Percentiles rank a stretch among this genome's conserved stretches.
Conservation (phyloP, 1,140 invertebrate species). For the Coenobita brevimanus region DNA sequence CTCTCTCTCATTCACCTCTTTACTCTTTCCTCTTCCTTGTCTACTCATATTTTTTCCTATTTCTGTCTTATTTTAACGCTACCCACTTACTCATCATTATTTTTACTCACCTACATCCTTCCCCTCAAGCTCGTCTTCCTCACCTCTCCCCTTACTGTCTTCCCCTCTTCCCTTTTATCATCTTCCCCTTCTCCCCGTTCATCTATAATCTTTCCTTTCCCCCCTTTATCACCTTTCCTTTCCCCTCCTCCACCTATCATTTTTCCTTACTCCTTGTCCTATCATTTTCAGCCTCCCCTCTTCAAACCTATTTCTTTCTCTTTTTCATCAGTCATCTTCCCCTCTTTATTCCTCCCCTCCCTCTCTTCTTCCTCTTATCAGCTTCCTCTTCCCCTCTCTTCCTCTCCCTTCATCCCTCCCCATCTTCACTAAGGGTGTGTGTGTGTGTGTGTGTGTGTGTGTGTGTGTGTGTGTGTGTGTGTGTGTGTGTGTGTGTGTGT, state of each 20-base stretch:
- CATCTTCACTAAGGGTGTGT: slow-evolving; percentile 1
- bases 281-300: background rate
- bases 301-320: background rate
- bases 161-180: background rate
- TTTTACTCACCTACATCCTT: background rate
- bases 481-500: slow-evolving; percentile 29
- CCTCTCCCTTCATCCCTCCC: background rate
- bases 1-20: background rate
- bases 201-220: background rate
- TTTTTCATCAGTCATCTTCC: background rate
- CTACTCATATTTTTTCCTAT: background rate
- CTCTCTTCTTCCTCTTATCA: background rate
- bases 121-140: background rate
- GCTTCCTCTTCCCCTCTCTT: background rate
- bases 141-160: background rate
- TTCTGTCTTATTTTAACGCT: background rate
- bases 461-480: slow-evolving; percentile 27
- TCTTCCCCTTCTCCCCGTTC: background rate
- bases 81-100: background rate
- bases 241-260: background rate
- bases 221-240: background rate
- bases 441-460: slow-evolving; percentile 17
- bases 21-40: background rate
- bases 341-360: background rate
- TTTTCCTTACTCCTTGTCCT: background rate